phyloP scores from a whole-genome alignment of 2,888 invertebrate species.

The Heliconius cydno region DNA sequence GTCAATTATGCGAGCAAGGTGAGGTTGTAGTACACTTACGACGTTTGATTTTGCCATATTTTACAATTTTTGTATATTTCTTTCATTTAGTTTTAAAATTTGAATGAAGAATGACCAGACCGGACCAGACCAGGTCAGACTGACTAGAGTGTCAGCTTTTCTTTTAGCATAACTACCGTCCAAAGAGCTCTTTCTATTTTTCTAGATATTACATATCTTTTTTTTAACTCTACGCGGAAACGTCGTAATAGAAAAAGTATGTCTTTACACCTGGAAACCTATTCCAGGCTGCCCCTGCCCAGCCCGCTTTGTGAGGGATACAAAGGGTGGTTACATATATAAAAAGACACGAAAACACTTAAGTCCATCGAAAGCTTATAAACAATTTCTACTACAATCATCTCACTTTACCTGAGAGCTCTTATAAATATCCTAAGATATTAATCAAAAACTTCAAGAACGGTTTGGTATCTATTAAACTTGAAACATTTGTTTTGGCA shows the following conservation, averaged over 20 bases:
- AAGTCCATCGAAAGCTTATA: neutral
- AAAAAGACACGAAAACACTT: no score
- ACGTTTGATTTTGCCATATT: slow-evolving; percentile 24
- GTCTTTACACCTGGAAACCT: no score
- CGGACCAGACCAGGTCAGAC: no score
- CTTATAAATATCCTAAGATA: neutral
- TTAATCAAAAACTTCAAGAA: slow-evolving; percentile 20
- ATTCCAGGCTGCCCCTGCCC: no score
- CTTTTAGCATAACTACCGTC: no score
- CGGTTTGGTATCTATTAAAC: neutral
- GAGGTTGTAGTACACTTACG: slow-evolving; percentile 41
- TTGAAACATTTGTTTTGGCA: slow-evolving; percentile 11
- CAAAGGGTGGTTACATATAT: no score
- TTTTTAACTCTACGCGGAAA: no score
- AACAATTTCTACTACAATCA: neutral
- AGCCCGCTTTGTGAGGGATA: no score
- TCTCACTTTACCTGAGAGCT: slow-evolving; percentile 3
- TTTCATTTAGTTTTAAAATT: neutral
- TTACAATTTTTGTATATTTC: neutral
- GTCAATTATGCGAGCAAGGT: slow-evolving; percentile 46
- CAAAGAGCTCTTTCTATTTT: no score
- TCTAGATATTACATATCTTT: no score
- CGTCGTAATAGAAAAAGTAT: no score
- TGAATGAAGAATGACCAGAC: neutral
- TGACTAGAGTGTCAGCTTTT: no score